Percentiles rank a stretch among this genome's conserved stretches.
Evolutionary conservation across 1,140 invertebrate species (phyloP).

Genomic region (Eurosta solidaginis): DNA sequence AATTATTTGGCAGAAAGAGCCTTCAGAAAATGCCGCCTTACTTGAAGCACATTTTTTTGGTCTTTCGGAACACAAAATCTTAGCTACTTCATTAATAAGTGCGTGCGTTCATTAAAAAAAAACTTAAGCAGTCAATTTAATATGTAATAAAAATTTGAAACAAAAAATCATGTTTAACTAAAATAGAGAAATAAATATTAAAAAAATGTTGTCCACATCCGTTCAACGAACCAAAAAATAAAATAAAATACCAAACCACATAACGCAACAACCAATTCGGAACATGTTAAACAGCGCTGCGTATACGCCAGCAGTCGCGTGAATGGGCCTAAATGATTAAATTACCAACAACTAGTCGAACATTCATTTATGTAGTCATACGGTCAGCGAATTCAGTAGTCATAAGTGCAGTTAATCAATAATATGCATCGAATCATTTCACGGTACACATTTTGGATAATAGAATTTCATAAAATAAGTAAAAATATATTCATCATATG

Average conservation of each 20-base stretch:
- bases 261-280: neutral
- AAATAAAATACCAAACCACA: neutral
- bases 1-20: too few relatives aligned
- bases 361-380: neutral
- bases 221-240: neutral
- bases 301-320: neutral
- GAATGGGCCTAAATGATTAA: neutral
- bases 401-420: neutral
- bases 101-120: too few relatives aligned
- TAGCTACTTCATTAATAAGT: too few relatives aligned
- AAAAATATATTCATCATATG: neutral
- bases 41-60: too few relatives aligned
- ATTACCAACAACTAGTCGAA: neutral
- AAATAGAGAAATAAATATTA: neutral
- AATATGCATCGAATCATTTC: neutral
- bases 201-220: neutral
- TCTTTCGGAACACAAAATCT: too few relatives aligned
- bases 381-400: too few relatives aligned
- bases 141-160: too few relatives aligned
- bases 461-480: neutral
- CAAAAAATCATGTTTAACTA: too few relatives aligned
- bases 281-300: too few relatives aligned
- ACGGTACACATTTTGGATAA: neutral
- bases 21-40: too few relatives aligned
- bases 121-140: too few relatives aligned